A percentile compares a stretch with the other conserved stretches of the same genome.
These are phyloP conservation scores for Campopleginae sp. DNA, from an alignment of 2,888 invertebrate genomes.

Conservation along the genomic window DNA sequence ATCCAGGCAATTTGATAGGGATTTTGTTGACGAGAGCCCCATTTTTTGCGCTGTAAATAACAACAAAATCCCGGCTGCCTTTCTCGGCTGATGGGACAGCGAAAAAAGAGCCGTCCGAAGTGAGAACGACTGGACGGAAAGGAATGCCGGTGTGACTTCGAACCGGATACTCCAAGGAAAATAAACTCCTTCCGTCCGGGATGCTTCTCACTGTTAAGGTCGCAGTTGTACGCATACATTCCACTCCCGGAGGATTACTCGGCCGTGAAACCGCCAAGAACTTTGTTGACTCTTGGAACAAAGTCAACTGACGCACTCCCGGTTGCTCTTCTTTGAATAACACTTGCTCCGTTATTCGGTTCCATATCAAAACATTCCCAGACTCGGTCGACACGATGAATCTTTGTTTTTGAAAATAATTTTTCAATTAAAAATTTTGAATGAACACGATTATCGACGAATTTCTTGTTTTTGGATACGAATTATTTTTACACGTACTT, in stretches of 20 bases:
- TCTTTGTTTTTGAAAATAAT: slow-evolving; percentile 76
- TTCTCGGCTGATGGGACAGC: slow-evolving; percentile 93
- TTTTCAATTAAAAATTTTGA: neutral
- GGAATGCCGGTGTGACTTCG: slow-evolving; percentile 89
- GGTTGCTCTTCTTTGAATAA: slow-evolving; percentile 93
- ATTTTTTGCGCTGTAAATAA: slow-evolving; percentile 92
- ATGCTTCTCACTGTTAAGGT: slow-evolving; percentile 89
- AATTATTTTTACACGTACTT: slow-evolving; percentile 84
- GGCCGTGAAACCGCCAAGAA: slow-evolving; percentile 91
- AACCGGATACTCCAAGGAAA: slow-evolving; percentile 93
- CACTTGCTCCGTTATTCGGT: slow-evolving; percentile 90
- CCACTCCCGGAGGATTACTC: slow-evolving; percentile 87
- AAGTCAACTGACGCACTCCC: slow-evolving; percentile 90
- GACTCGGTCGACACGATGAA: slow-evolving; percentile 96
- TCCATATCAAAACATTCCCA: slow-evolving; percentile 96
- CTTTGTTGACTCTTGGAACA: slow-evolving; percentile 90
- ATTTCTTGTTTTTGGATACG: neutral
- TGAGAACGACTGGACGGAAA: slow-evolving; percentile 92
- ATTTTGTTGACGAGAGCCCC: slow-evolving; percentile 87
- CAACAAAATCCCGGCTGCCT: slow-evolving; percentile 91
- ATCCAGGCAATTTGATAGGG: slow-evolving; percentile 84
- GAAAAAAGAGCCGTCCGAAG: slow-evolving; percentile 92
- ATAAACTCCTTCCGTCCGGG: slow-evolving; percentile 92
- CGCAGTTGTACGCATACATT: slow-evolving; percentile 88
- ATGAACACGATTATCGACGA: neutral